Percentiles rank a stretch among this genome's conserved stretches.
phyloP scores from a whole-genome alignment of 2,797 vertebrate genomes.

The Cuniculus paca region DNA sequence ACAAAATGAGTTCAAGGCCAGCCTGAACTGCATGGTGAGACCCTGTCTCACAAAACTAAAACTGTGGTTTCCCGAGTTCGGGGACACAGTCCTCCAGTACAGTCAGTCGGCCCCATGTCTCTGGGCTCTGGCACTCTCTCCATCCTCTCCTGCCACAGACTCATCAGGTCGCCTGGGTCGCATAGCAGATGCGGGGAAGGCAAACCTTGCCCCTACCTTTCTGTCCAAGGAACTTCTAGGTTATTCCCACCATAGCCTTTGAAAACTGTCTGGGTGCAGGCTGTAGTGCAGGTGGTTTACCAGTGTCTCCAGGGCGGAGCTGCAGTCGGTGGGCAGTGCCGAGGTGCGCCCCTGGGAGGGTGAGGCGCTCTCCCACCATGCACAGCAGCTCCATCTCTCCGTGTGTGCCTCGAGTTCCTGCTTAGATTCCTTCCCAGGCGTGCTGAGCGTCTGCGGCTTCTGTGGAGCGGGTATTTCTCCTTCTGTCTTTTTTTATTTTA shows the following conservation, averaged over 20 bases:
- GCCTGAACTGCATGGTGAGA: neutral
- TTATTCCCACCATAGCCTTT: neutral
- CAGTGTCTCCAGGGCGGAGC: neutral
- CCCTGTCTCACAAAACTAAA: neutral
- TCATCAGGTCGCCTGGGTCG: rapidly evolving
- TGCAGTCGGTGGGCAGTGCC: neutral
- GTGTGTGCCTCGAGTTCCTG: neutral
- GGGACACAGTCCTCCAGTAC: neutral
- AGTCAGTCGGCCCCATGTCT: neutral
- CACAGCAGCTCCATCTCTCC: too few species aligned
- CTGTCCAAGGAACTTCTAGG: neutral
- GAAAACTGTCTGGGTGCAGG: neutral
- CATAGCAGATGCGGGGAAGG: neutral
- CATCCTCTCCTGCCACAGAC: neutral
- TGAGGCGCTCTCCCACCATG: neutral
- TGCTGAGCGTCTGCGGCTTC: neutral
- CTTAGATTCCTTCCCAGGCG: neutral
- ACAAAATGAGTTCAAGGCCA: neutral
- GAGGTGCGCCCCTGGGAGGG: neutral
- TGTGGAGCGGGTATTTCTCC: neutral
- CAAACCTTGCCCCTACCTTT: neutral
- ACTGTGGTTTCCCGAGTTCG: neutral
- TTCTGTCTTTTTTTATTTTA: neutral
- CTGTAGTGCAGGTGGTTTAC: neutral
- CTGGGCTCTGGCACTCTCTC: neutral